These are phyloP conservation scores for Tachuris rubrigastra DNA, from an alignment of 2,113 vertebrate genomes.

Conservation along the genomic window DNA sequence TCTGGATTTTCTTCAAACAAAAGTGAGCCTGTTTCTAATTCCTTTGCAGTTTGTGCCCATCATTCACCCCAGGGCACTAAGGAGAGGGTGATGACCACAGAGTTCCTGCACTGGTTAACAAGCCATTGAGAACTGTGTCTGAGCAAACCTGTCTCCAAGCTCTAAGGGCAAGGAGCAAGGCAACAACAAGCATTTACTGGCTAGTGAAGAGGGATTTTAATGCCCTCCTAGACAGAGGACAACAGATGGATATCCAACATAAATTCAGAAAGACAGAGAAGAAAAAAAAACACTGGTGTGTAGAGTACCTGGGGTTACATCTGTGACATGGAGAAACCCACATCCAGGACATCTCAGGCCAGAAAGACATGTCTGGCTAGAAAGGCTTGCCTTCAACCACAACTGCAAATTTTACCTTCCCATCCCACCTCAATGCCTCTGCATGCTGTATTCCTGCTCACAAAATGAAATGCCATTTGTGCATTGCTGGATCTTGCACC, in stretches of 20 bases:
- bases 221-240: not conserved
- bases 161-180: not conserved
- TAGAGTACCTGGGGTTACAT: not conserved
- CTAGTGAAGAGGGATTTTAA: not conserved
- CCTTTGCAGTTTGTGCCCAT: not conserved
- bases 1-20: not conserved
- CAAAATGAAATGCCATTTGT: not conserved
- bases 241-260: not conserved
- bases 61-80: not conserved
- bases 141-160: not conserved
- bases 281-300: not conserved
- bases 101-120: not conserved
- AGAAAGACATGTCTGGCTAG: not conserved
- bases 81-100: not conserved
- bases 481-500: not conserved
- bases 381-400: not conserved
- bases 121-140: not conserved
- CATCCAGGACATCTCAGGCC: not conserved
- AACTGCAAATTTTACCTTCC: not conserved
- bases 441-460: not conserved
- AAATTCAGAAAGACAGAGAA: not conserved
- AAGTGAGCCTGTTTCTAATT: not conserved
- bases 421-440: not conserved
- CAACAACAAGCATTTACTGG: not conserved
- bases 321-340: not conserved